A percentile compares a stretch with the other conserved stretches of the same genome.
phyloP scores from a whole-genome alignment of 1,140 invertebrate species.

The Thaumatotibia leucotreta region DNA sequence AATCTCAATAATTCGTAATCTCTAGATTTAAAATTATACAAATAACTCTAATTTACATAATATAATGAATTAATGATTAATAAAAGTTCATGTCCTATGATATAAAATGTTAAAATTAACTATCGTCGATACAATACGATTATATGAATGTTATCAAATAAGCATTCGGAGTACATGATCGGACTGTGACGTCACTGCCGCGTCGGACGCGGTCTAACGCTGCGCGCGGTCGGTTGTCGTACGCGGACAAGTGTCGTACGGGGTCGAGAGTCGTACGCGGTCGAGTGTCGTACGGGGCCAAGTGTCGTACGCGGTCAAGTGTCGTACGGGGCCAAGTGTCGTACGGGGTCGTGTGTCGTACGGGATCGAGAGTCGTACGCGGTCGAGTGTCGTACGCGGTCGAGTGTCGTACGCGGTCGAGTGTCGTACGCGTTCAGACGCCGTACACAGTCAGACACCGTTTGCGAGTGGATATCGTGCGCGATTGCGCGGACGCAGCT shows the following conservation, averaged over 20 bases:
- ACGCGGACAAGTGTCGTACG: not conserved
- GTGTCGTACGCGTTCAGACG: no score
- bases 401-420: no score
- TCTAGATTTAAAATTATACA: slow-evolving; percentile 65
- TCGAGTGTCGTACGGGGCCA: no score
- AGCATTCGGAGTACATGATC: slow-evolving; percentile 42
- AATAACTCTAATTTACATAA: slow-evolving; percentile 59
- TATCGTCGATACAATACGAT: slow-evolving; percentile 40
- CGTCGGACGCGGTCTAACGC: not conserved
- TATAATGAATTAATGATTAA: slow-evolving; percentile 57
- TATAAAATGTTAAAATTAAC: slow-evolving; percentile 51
- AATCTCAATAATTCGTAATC: slow-evolving; percentile 71
- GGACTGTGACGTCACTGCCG: slow-evolving; percentile 21
- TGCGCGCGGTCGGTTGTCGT: not conserved
- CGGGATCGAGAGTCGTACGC: no score
- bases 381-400: no score
- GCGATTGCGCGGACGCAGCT: slow-evolving; percentile 16
- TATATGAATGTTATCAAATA: slow-evolving; percentile 44
- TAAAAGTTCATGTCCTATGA: slow-evolving; percentile 62
- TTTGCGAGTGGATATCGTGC: no score
- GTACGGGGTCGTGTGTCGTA: no score
- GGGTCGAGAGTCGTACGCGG: no score
- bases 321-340: no score
- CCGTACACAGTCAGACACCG: no score
- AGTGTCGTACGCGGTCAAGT: no score